phyloP scores from a whole-genome alignment of 2,888 invertebrate genomes.

The Pseudococcus jackbeardsleyi region DNA sequence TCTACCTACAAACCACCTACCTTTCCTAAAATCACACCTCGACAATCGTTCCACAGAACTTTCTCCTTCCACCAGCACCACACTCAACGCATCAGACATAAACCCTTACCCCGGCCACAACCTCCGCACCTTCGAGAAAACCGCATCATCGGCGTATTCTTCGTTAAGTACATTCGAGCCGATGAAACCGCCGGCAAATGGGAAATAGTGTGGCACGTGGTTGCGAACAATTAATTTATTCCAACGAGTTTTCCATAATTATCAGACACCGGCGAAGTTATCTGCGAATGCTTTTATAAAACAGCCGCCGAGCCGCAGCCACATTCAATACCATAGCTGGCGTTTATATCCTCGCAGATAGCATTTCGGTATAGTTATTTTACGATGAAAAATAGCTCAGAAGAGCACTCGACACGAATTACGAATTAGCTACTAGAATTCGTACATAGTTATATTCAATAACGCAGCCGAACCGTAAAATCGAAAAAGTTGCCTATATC shows the following conservation, averaged over 20 bases:
- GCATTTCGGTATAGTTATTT: background rate
- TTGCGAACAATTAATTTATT: constrained; percentile 39
- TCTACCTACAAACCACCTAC: too few species aligned
- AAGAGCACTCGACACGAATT: constrained; percentile 14
- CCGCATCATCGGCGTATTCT: constrained; percentile 26
- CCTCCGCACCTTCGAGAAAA: background rate
- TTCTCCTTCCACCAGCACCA: too few species aligned
- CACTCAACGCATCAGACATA: too few species aligned
- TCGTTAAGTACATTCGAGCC: constrained; percentile 41
- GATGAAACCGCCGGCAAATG: constrained; percentile 32
- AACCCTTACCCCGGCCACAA: background rate
- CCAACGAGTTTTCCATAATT: constrained; percentile 45
- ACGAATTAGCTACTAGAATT: background rate
- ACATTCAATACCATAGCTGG: background rate
- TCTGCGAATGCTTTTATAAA: constrained; percentile 8
- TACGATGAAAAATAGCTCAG: constrained; percentile 17
- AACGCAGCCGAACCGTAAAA: background rate
- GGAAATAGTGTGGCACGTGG: constrained; percentile 11
- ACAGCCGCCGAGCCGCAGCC: background rate
- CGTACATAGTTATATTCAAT: constrained; percentile 11
- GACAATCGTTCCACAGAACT: too few species aligned
- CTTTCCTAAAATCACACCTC: too few species aligned
- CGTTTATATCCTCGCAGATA: background rate
- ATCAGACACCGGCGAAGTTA: constrained; percentile 15
- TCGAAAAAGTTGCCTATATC: background rate